Evolutionary conservation across 2,113 vertebrate species (phyloP).

Genomic region (Petaurus breviceps): DNA sequence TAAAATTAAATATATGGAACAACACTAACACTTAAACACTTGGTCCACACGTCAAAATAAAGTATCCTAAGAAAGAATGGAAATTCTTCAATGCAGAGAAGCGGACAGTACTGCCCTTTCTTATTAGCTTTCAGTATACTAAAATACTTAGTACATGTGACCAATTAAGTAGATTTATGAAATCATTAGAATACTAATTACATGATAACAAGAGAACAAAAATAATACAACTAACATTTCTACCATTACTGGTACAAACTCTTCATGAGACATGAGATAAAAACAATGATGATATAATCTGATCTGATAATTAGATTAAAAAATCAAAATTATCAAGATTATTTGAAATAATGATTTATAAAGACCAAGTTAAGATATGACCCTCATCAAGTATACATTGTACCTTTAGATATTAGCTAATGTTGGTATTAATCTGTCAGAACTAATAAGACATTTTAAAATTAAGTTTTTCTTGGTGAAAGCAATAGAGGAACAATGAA

Average conservation of each 20-base stretch:
- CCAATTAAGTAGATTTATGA: background rate
- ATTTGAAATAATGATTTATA: background rate
- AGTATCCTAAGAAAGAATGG: background rate
- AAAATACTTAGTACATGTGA: background rate
- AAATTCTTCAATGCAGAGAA: background rate
- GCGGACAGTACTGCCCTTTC: background rate
- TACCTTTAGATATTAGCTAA: background rate
- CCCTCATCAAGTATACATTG: background rate
- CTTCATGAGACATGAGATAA: background rate
- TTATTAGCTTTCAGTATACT: background rate
- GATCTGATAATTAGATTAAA: background rate
- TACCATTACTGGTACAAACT: background rate
- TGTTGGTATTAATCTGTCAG: background rate
- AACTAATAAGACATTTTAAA: background rate
- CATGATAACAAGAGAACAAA: background rate
- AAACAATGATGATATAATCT: background rate
- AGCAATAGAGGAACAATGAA: background rate
- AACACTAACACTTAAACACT: background rate
- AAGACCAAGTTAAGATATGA: background rate
- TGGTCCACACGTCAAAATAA: background rate
- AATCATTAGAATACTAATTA: background rate
- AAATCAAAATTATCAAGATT: background rate
- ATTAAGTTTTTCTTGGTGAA: background rate
- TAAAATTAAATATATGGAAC: background rate
- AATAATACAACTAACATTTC: background rate